phyloP scores from a whole-genome alignment of 2,888 invertebrate species.

The Acrobasis consociella region DNA sequence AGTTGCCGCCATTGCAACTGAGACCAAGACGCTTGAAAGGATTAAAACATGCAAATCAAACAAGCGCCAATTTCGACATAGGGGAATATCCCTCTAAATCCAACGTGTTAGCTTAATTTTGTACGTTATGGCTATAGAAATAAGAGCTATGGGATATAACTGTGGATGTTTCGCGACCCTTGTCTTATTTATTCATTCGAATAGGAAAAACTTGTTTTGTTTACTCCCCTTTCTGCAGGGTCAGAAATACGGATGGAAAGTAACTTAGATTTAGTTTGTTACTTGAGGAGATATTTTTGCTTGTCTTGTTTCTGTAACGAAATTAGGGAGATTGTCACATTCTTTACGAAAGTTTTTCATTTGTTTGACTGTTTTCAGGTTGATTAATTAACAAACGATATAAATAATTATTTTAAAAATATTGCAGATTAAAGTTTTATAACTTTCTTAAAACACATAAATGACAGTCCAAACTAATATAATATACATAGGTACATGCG shows the following conservation, averaged over 20 bases:
- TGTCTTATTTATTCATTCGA: conserved; percentile 80
- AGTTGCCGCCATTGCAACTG: conserved; percentile 46
- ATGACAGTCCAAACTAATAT: too few relatives aligned
- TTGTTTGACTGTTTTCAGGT: too few relatives aligned
- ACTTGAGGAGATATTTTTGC: conserved; percentile 58
- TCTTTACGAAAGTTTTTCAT: not conserved
- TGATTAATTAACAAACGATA: too few relatives aligned
- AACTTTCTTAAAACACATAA: too few relatives aligned
- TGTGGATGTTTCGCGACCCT: conserved; percentile 54
- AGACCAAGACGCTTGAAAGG: conserved; percentile 66
- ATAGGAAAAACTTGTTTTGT: conserved; percentile 79
- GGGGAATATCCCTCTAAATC: conserved; percentile 61
- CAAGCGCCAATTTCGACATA: conserved; percentile 64
- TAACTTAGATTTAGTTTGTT: conserved; percentile 62
- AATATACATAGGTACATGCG: too few relatives aligned
- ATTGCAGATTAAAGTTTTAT: too few relatives aligned
- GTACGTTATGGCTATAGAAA: conserved; percentile 22
- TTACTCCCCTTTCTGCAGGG: conserved; percentile 58
- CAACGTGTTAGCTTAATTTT: conserved; percentile 19
- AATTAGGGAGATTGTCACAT: not conserved
- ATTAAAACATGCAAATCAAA: conserved; percentile 82
- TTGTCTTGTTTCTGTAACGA: conserved; percentile 58
- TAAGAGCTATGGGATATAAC: conserved; percentile 27
- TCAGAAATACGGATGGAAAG: conserved; percentile 57
- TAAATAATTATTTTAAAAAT: too few relatives aligned